A percentile compares a stretch with the other conserved stretches of the same genome.
These are phyloP conservation scores for Cottoperca gobio DNA, from an alignment of 2,797 vertebrate genomes.

Conservation along the genomic window DNA sequence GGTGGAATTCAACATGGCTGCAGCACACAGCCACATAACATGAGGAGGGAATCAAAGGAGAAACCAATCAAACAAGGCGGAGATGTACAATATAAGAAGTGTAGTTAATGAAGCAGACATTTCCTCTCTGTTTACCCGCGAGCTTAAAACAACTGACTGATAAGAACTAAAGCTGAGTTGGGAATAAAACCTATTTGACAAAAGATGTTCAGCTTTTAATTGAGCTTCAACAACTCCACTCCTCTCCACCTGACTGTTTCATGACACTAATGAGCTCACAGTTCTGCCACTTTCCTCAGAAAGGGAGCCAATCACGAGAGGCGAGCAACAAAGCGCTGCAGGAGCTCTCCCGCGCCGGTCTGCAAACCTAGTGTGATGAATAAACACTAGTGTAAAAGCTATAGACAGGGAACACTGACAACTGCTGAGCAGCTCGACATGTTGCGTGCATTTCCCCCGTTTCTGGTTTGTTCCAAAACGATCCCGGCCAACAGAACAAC, in stretches of 20 bases:
- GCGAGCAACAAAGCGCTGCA: conserved; percentile 24
- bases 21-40: background rate
- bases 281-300: conserved; percentile 28
- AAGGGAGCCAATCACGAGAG: conserved; percentile 36
- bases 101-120: conserved; percentile 10
- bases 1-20: background rate
- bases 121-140: background rate
- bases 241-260: conserved; percentile 30
- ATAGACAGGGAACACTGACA: conserved; percentile 24
- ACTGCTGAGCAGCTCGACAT: conserved; percentile 27
- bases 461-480: conserved; percentile 9
- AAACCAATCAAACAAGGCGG: too few species aligned
- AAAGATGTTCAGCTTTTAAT: conserved; percentile 41
- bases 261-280: conserved; percentile 45
- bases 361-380: conserved; percentile 39
- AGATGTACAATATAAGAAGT: background rate
- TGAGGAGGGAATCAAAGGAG: background rate
- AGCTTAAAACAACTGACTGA: conserved; percentile 16
- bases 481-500: conserved; percentile 32
- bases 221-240: conserved; percentile 24
- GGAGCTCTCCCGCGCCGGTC: conserved; percentile 45
- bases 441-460: conserved; percentile 17
- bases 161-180: conserved; percentile 12
- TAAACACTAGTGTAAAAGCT: conserved; percentile 32
- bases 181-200: conserved; percentile 39